Evolutionary conservation across 2,888 invertebrate species (phyloP).

Genomic region (Odontocerum albicorne): DNA sequence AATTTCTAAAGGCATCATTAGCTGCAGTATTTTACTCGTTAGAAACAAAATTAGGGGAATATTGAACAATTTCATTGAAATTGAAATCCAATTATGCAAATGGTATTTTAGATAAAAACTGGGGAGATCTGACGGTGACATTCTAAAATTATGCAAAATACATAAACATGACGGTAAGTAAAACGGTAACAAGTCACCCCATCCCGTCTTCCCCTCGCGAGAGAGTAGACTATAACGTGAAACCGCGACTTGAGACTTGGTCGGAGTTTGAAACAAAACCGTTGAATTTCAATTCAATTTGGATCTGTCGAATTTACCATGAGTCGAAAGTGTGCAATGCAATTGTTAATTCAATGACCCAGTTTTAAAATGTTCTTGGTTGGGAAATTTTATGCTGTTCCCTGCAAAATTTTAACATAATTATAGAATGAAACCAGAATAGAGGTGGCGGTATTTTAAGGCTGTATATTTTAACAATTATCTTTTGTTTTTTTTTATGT

Average conservation of each 20-base stretch:
- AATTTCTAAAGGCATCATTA: conserved; percentile 32
- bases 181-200: conserved; percentile 6
- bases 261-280: neutral
- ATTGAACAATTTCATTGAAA: conserved; percentile 33
- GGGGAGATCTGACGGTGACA: conserved; percentile 5
- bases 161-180: conserved; percentile 6
- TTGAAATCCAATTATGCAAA: conserved; percentile 36
- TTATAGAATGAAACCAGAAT: too few species aligned
- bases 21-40: conserved; percentile 31
- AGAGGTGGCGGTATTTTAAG: too few species aligned
- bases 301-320: too few species aligned
- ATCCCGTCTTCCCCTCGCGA: too few species aligned
- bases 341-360: too few species aligned
- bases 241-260: conserved; percentile 1
- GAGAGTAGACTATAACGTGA: neutral
- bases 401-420: too few species aligned
- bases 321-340: too few species aligned
- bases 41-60: conserved; percentile 32
- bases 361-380: too few species aligned
- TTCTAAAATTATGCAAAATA: conserved; percentile 22
- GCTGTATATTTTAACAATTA: too few species aligned
- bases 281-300: conserved; percentile 3
- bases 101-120: conserved; percentile 14
- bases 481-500: too few species aligned
- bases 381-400: too few species aligned